phyloP scores from a whole-genome alignment of 2,797 vertebrate genomes.

The Microctenopoma lineatum region DNA sequence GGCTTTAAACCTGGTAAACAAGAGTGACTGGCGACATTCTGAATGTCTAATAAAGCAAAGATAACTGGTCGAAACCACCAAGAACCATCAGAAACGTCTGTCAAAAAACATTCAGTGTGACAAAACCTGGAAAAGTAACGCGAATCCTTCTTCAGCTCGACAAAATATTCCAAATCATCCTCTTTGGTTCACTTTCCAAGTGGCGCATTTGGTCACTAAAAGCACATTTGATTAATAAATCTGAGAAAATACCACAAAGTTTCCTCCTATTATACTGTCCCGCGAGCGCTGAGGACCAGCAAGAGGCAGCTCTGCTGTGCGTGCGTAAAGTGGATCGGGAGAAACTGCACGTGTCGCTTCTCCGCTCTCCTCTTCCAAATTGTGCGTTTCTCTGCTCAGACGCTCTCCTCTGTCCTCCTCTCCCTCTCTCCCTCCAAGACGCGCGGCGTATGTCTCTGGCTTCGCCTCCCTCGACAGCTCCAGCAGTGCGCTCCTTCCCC shows the following conservation, averaged over 20 bases:
- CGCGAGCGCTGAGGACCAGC: constrained; percentile 21
- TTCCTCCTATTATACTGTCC: constrained; percentile 11
- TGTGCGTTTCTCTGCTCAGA: constrained; percentile 42
- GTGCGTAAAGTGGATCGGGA: constrained; percentile 68
- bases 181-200: constrained; percentile 2
- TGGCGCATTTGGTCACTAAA: constrained; percentile 15
- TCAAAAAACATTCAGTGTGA: not conserved
- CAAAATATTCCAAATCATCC: constrained; percentile 27
- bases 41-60: constrained; percentile 17
- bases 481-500: constrained; percentile 56
- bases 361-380: constrained; percentile 44
- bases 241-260: not conserved
- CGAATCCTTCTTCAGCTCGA: constrained; percentile 7
- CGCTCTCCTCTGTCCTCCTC: constrained; percentile 31
- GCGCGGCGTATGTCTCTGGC: constrained; percentile 9
- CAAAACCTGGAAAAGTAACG: constrained; percentile 14
- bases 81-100: not conserved
- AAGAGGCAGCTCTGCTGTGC: constrained; percentile 35
- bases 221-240: constrained; percentile 9
- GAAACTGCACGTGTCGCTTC: constrained; percentile 33
- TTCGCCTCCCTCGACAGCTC: constrained; percentile 25
- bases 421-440: constrained; percentile 1
- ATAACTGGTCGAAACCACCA: not conserved
- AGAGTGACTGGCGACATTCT: not conserved
- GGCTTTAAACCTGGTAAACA: not conserved